Percentiles rank a stretch among this genome's conserved stretches.
Evolutionary conservation across 2,797 vertebrate species (phyloP).

Genomic region (Mormyrus hasselquistii): DNA sequence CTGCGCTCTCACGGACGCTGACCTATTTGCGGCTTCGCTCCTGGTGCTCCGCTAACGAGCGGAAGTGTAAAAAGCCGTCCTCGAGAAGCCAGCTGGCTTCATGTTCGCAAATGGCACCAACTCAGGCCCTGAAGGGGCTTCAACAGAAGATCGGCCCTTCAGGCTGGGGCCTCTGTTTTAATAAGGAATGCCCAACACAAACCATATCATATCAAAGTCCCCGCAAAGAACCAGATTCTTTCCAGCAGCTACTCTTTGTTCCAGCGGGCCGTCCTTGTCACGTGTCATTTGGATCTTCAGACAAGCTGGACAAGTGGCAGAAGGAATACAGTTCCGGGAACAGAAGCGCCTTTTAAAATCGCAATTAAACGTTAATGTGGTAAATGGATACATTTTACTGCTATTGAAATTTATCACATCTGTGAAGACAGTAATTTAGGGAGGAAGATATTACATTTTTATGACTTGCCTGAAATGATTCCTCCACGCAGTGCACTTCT

Average conservation of each 20-base stretch:
- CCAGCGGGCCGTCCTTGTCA: background rate
- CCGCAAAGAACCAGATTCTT: background rate
- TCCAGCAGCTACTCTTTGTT: background rate
- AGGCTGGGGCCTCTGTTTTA: background rate
- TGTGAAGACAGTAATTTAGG: slow-evolving; percentile 40
- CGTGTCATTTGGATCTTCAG: background rate
- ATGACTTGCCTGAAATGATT: slow-evolving; percentile 27
- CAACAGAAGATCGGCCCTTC: background rate
- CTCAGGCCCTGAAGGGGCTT: background rate
- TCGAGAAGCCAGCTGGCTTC: slow-evolving; percentile 35
- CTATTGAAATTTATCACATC: slow-evolving; percentile 46
- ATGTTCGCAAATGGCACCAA: background rate
- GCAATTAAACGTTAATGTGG: background rate
- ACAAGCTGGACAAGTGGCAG: background rate
- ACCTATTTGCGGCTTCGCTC: slow-evolving; percentile 35
- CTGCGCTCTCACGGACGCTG: slow-evolving; percentile 23
- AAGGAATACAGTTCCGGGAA: background rate
- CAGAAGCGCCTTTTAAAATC: background rate
- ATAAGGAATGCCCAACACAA: background rate
- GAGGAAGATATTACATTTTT: slow-evolving; percentile 44
- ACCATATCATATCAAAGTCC: background rate
- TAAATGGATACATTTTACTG: background rate
- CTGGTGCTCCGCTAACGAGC: slow-evolving; percentile 41
- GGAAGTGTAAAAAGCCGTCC: slow-evolving; percentile 29
- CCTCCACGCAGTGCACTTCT: slow-evolving; percentile 18